A percentile compares a stretch with the other conserved stretches of the same genome.
Conservation (phyloP, 2,797 vertebrate genomes). For the Rhynchotus rufescens region DNA sequence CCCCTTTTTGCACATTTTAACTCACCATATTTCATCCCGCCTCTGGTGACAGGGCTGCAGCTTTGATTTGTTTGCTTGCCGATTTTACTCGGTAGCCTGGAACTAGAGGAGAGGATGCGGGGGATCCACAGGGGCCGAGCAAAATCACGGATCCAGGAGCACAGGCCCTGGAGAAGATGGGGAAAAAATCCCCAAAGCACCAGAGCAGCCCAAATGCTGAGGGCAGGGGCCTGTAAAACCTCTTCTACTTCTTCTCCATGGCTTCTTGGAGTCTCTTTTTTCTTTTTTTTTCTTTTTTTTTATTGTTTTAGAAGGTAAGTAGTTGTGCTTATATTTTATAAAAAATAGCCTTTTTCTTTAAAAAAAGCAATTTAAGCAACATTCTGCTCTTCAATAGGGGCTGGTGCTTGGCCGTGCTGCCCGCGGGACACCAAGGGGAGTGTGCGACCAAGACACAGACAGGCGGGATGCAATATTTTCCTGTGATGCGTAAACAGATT, state of each 20-base stretch:
- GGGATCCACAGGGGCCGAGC: fast-evolving
- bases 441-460: conserved; percentile 60
- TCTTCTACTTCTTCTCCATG: neutral
- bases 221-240: neutral
- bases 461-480: conserved; percentile 68
- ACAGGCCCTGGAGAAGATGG: neutral
- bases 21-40: neutral
- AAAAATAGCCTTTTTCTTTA: fast-evolving
- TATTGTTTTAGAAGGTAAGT: neutral
- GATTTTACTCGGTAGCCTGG: neutral
- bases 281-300: too few relatives aligned
- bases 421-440: conserved; percentile 62
- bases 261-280: neutral
- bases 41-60: neutral
- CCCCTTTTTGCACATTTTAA: neutral
- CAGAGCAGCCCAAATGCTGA: neutral
- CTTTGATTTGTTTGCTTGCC: neutral
- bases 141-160: neutral
- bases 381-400: neutral
- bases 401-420: conserved; percentile 23
- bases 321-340: neutral
- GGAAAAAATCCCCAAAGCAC: neutral
- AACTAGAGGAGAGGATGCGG: neutral
- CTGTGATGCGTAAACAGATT: conserved; percentile 72
- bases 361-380: neutral